Percentiles rank a stretch among this genome's conserved stretches.
Evolutionary conservation across 2,888 invertebrate genomes (phyloP).

Genomic region (Shargacucullia verbasci): DNA sequence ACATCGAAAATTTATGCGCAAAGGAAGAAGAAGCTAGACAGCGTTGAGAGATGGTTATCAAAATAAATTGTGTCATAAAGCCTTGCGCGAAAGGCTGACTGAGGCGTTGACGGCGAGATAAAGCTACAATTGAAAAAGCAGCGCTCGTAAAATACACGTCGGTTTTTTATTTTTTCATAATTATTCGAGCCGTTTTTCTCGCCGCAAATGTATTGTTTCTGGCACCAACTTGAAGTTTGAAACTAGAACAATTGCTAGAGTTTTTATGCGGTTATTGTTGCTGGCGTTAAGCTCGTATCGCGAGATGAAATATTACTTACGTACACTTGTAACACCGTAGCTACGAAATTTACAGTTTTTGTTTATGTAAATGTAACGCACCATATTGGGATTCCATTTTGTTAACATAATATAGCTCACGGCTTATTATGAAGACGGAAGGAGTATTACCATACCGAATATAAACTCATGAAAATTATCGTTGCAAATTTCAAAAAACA

Average conservation of each 20-base stretch:
- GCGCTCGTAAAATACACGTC: conserved; percentile 27
- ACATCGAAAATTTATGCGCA: conserved; percentile 15
- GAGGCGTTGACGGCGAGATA: conserved; percentile 43
- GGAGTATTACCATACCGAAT: conserved; percentile 22
- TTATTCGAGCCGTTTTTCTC: conserved; percentile 37
- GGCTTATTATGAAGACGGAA: conserved; percentile 24
- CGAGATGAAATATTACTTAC: conserved; percentile 49
- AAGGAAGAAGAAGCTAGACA: conserved; percentile 19
- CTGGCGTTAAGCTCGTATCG: conserved; percentile 42
- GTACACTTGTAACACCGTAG: conserved; percentile 22
- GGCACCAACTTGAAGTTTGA: conserved; percentile 41
- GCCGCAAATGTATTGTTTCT: conserved; percentile 41
- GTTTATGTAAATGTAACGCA: conserved; percentile 50
- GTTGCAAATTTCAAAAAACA: neutral
- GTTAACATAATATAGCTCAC: conserved; percentile 52
- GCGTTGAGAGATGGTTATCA: conserved; percentile 46
- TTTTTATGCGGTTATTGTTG: conserved; percentile 53
- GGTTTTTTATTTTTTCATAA: conserved; percentile 30
- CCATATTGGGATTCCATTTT: conserved; percentile 46
- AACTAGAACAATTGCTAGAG: conserved; percentile 51
- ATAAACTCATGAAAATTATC: neutral
- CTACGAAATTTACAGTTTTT: conserved; percentile 38
- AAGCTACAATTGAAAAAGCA: conserved; percentile 47
- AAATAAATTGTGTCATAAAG: conserved; percentile 52
- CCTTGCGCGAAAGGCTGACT: conserved; percentile 32